phyloP scores from a whole-genome alignment of 2,888 invertebrate genomes.

The Noctua janthe region DNA sequence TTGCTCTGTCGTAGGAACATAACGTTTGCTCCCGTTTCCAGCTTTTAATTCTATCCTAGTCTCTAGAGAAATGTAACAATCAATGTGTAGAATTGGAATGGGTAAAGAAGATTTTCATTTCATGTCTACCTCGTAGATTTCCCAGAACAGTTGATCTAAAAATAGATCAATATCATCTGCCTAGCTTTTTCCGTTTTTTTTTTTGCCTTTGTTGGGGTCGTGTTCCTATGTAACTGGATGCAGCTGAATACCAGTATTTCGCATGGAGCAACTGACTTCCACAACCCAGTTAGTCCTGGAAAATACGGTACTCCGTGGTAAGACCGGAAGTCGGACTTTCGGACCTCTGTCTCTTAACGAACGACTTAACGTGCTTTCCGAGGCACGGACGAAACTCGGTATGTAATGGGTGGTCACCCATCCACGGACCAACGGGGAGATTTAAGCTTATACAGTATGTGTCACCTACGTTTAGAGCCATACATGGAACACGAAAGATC shows the following conservation, averaged over 20 bases:
- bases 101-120: conserved; percentile 4
- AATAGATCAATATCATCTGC: background rate
- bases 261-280: no score
- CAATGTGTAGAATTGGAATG: conserved; percentile 8
- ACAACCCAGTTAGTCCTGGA: no score
- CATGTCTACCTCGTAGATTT: conserved; percentile 11
- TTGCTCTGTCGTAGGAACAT: conserved; percentile 20
- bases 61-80: conserved; percentile 38
- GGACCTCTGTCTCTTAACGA: no score
- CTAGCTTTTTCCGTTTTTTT: no score
- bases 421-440: background rate
- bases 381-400: no score
- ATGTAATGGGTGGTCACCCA: no score
- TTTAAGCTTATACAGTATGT: conserved; percentile 28
- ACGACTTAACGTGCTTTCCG: no score
- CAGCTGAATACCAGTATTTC: no score
- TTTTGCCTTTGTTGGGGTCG: no score
- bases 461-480: conserved; percentile 42
- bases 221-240: no score
- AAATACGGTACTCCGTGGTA: no score
- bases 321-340: no score
- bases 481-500: conserved; percentile 4
- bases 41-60: conserved; percentile 25
- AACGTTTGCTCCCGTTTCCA: conserved; percentile 20
- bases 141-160: conserved; percentile 24